Evolutionary conservation across 1,140 invertebrate genomes (phyloP).

Genomic region (Lanistes nyassanus): DNA sequence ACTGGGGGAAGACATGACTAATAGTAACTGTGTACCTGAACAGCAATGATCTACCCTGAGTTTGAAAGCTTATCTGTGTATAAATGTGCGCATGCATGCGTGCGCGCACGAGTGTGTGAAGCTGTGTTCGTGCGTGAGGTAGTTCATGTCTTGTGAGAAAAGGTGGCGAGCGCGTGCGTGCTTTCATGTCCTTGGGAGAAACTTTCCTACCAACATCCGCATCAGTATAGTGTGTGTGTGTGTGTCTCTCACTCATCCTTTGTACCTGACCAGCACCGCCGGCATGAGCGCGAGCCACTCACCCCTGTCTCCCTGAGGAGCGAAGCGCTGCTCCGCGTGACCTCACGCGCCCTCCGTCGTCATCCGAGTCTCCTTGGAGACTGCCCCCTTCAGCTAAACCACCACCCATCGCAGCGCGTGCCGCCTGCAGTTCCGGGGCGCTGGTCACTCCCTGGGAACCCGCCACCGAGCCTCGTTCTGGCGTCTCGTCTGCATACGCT

Average conservation of each 20-base stretch:
- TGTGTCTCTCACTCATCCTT: too few relatives aligned
- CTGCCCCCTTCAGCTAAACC: background rate
- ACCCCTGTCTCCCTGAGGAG: constrained; percentile 3
- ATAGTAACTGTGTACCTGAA: background rate
- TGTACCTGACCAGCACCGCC: too few relatives aligned
- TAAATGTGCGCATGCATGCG: background rate
- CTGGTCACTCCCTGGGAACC: constrained; percentile 14
- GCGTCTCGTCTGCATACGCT: background rate
- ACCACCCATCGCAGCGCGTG: background rate
- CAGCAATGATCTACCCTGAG: background rate
- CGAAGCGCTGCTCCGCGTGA: background rate
- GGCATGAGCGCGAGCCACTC: background rate
- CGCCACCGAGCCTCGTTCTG: background rate
- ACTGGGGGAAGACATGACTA: background rate
- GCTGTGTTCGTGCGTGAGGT: too few relatives aligned
- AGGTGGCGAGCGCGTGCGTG: too few relatives aligned
- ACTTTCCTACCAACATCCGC: too few relatives aligned
- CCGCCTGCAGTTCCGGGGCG: constrained; percentile 20
- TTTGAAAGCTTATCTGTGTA: background rate
- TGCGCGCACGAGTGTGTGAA: background rate
- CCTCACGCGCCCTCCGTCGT: constrained; percentile 11
- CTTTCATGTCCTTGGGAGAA: too few relatives aligned
- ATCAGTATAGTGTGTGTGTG: constrained; percentile 15
- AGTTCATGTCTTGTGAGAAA: too few relatives aligned
- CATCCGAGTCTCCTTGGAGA: constrained; percentile 16